Conservation (phyloP, 37 sponge, comb jelly and placozoan genomes). For the Mnemiopsis leidyi region DNA sequence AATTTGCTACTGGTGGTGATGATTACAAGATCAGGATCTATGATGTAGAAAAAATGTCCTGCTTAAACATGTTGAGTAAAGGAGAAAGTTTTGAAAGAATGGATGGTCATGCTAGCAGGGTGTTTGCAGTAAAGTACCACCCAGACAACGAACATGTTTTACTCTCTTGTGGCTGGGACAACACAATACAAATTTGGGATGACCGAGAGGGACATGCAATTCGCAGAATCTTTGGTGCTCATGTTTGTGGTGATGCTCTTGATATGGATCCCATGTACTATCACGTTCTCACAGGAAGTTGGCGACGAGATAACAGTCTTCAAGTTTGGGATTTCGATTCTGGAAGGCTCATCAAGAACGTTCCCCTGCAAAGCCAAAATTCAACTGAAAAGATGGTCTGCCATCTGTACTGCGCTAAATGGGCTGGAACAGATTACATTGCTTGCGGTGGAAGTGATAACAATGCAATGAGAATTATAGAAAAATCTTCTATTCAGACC, state of each 20-base stretch:
- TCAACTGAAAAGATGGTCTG: conserved; percentile 9
- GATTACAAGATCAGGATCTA: conserved; percentile 53
- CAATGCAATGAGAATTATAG: conserved; percentile 52
- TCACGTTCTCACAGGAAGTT: background rate
- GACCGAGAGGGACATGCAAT: conserved; percentile 69
- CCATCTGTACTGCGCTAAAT: conserved; percentile 65
- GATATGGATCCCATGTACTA: conserved; percentile 22
- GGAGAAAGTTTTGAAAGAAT: conserved; percentile 68
- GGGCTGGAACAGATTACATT: conserved; percentile 59
- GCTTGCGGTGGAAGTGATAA: conserved; percentile 55
- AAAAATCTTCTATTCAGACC: conserved; percentile 45
- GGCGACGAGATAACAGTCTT: conserved; percentile 53
- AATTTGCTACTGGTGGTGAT: conserved; percentile 60
- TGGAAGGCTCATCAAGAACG: conserved; percentile 67
- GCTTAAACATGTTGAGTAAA: conserved; percentile 2
- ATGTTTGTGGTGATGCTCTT: conserved; percentile 54
- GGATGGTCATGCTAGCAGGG: conserved; percentile 80
- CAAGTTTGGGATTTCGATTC: conserved; percentile 71
- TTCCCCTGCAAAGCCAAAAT: background rate
- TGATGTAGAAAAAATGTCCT: conserved; percentile 34
- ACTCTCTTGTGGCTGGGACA: conserved; percentile 81
- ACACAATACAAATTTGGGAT: conserved; percentile 80
- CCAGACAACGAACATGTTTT: conserved; percentile 71
- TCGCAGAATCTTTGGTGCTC: conserved; percentile 65
- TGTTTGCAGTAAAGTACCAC: conserved; percentile 79